Evolutionary conservation across 2,888 invertebrate species (phyloP).

Genomic region (Drosophila testacea): DNA sequence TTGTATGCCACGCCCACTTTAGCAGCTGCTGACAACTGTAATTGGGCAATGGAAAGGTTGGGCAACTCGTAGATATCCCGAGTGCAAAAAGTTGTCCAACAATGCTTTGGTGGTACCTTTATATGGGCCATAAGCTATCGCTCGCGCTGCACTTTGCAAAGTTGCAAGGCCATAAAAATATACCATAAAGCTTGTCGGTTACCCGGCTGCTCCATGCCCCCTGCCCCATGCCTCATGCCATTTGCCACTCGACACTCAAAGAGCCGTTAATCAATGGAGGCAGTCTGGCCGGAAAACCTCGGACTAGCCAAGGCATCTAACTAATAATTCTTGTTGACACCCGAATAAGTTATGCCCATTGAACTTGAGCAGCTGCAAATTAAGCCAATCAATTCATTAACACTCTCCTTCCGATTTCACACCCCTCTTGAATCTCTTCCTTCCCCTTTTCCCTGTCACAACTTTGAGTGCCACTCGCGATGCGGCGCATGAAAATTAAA

Average conservation of each 20-base stretch:
- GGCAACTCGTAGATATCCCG: constrained; percentile 8
- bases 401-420: constrained; percentile 15
- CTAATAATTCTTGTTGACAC: constrained; percentile 80
- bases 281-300: constrained; percentile 49
- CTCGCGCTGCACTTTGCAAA: constrained; percentile 58
- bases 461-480: constrained; percentile 45
- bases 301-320: constrained; percentile 37
- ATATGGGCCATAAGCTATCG: constrained; percentile 72
- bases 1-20: constrained; percentile 65
- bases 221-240: background rate
- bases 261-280: constrained; percentile 71
- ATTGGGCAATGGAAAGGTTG: constrained; percentile 69
- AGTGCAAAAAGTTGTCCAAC: constrained; percentile 63
- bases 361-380: constrained; percentile 65
- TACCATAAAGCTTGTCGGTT: constrained; percentile 52
- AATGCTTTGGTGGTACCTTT: constrained; percentile 45
- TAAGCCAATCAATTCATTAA: constrained; percentile 81
- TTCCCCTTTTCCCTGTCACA: background rate
- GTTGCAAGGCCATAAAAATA: constrained; percentile 74
- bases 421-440: background rate
- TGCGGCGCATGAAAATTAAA: constrained; percentile 58
- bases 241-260: constrained; percentile 26
- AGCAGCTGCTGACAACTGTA: constrained; percentile 61
- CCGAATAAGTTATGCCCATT: constrained; percentile 72
- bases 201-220: background rate